phyloP scores from a whole-genome alignment of 2,797 vertebrate genomes.

The Tragelaphus eurycerus region DNA sequence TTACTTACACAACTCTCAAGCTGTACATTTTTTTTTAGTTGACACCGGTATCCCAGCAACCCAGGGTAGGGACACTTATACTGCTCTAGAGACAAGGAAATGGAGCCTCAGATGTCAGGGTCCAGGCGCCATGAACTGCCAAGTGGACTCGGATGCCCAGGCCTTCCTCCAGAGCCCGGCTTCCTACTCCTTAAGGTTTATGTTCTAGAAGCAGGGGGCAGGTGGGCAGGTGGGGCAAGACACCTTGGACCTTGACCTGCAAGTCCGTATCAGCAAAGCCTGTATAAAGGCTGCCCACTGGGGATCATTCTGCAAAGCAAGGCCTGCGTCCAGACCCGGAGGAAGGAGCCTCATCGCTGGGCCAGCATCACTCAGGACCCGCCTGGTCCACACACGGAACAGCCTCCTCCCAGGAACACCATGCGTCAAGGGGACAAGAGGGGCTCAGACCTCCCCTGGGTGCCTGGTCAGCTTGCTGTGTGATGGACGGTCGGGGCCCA shows the following conservation, averaged over 20 bases:
- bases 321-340: background rate
- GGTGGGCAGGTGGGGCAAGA: background rate
- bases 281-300: background rate
- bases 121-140: fast-evolving
- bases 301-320: background rate
- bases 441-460: fast-evolving
- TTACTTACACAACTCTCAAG: background rate
- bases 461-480: fast-evolving
- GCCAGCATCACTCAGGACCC: fast-evolving
- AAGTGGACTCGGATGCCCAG: fast-evolving
- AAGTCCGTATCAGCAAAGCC: background rate
- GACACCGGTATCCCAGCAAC: background rate
- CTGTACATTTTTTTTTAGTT: background rate
- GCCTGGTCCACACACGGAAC: fast-evolving
- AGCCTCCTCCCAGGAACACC: background rate
- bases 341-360: background rate
- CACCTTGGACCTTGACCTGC: fast-evolving
- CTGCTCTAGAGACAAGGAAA: background rate
- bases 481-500: fast-evolving
- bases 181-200: background rate
- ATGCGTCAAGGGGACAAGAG: fast-evolving
- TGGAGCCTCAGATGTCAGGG: background rate
- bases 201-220: background rate
- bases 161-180: background rate
- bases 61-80: fast-evolving